A percentile compares a stretch with the other conserved stretches of the same genome.
These are phyloP conservation scores for Drosophila mimica DNA, from an alignment of 2,888 invertebrate species.

Conservation along the genomic window DNA sequence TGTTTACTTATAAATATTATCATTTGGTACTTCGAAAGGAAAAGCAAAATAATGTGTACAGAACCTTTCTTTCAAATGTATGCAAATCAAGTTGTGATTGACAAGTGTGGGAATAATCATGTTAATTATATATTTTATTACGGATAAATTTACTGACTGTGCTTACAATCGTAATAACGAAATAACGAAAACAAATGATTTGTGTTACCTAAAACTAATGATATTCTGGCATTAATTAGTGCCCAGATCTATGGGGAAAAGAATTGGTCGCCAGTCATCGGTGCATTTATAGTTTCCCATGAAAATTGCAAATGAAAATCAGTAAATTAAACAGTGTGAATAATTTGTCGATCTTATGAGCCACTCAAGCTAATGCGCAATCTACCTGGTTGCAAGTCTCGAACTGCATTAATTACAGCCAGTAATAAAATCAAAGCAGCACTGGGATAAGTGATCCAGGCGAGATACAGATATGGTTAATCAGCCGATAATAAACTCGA, in stretches of 20 bases:
- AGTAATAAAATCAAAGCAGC: neutral
- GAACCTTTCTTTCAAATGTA: neutral
- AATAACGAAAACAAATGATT: constrained; percentile 25
- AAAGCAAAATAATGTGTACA: neutral
- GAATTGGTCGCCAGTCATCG: constrained; percentile 16
- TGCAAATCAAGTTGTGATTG: constrained; percentile 8
- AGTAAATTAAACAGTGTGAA: constrained; percentile 50
- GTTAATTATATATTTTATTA: constrained; percentile 1
- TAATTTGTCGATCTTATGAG: constrained; percentile 23
- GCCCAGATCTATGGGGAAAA: constrained; percentile 38
- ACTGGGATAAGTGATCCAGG: too few species aligned
- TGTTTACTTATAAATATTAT: neutral
- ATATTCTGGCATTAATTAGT: constrained; percentile 62
- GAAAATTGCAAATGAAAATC: constrained; percentile 56
- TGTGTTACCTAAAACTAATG: constrained; percentile 55
- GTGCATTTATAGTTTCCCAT: constrained; percentile 53
- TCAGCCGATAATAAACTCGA: neutral
- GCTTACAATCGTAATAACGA: constrained; percentile 27
- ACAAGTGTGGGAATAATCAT: constrained; percentile 15
- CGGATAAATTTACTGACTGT: constrained; percentile 1
- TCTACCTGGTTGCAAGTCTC: neutral
- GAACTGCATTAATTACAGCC: neutral
- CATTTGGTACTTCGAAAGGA: neutral
- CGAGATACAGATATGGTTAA: neutral
- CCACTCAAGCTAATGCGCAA: constrained; percentile 17